Percentiles rank a stretch among this genome's conserved stretches.
Conservation (phyloP, 2,797 vertebrate genomes). For the Sarcophilus harrisii region DNA sequence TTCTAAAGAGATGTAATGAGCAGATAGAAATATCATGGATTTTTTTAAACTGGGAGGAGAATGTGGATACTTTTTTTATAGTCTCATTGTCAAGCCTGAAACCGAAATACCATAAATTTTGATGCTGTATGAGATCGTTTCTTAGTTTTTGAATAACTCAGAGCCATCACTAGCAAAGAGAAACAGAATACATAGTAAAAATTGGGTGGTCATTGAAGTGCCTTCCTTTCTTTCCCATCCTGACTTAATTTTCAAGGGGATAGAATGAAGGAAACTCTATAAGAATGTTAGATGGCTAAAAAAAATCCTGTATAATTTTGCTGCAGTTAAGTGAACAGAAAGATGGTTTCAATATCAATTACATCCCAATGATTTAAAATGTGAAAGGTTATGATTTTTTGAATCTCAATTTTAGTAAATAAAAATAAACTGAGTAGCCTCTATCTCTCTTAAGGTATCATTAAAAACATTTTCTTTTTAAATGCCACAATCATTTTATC, state of each 20-base stretch:
- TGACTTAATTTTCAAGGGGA: background rate
- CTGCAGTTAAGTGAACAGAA: background rate
- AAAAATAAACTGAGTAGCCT: background rate
- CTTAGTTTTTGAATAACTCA: background rate
- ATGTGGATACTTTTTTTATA: background rate
- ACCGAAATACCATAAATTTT: background rate
- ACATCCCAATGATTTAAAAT: background rate
- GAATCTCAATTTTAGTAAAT: background rate
- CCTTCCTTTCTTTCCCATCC: background rate
- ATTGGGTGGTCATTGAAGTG: background rate
- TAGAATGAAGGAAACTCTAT: background rate
- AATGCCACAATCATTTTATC: background rate
- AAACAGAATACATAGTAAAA: background rate
- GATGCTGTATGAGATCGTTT: background rate
- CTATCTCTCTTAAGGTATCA: background rate
- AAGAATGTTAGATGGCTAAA: background rate
- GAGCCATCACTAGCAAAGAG: background rate
- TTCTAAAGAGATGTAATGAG: conserved; percentile 19
- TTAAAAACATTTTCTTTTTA: background rate
- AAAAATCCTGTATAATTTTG: background rate
- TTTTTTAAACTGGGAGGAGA: conserved; percentile 39
- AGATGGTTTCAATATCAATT: background rate
- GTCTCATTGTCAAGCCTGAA: conserved; percentile 16
- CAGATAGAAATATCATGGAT: background rate
- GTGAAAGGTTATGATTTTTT: background rate